phyloP scores from a whole-genome alignment of 2,888 invertebrate genomes.

The Rhopalosiphum nymphaeae region DNA sequence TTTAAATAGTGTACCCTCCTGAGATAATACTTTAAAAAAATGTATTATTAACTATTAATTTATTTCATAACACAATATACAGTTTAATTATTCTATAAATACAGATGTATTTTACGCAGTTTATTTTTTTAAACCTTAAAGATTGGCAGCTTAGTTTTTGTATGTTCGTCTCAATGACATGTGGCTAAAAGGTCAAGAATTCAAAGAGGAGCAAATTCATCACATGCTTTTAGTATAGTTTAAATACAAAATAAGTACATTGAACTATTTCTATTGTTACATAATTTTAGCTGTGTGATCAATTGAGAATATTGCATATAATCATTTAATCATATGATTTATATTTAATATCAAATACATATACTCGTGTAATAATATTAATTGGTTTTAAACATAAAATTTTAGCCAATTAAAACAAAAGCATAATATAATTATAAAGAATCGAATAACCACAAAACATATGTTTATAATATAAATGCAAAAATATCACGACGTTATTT shows the following conservation, averaged over 20 bases:
- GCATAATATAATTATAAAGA: no score
- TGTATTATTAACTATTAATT: background rate
- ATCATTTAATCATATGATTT: background rate
- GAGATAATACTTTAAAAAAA: background rate
- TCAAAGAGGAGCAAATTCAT: constrained; percentile 32
- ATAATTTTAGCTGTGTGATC: background rate
- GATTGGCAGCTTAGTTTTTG: constrained; percentile 35
- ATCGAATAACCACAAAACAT: no score
- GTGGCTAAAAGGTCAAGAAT: constrained; percentile 53
- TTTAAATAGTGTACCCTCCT: background rate
- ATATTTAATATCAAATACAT: no score
- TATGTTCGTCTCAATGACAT: background rate
- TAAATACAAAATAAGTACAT: background rate
- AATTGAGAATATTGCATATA: background rate
- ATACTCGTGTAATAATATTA: no score
- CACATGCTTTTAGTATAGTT: background rate
- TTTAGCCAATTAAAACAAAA: no score
- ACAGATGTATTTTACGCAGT: constrained; percentile 29
- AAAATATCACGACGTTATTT: no score
- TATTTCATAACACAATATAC: background rate
- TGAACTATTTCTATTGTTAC: background rate
- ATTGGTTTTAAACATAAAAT: no score
- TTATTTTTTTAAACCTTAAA: constrained; percentile 7
- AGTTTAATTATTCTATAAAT: constrained; percentile 17
- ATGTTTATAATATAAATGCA: no score